Conservation (phyloP, 2,797 vertebrate species). For the Girardinus metallicus region DNA sequence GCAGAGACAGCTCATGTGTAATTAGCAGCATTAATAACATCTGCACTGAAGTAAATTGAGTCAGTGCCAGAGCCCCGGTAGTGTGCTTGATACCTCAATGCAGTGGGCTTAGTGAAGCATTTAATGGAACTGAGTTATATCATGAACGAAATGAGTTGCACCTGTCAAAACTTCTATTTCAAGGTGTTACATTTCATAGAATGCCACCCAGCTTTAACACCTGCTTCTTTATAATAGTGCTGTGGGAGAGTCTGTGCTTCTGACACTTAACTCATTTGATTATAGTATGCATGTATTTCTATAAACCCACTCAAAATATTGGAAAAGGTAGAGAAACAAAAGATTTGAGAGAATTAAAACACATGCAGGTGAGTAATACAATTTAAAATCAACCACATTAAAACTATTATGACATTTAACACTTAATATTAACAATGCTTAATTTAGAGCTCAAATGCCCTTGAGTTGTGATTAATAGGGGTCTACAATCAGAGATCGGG, state of each 20-base stretch:
- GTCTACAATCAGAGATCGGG: background rate
- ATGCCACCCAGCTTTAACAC: constrained; percentile 5
- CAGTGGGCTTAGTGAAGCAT: constrained; percentile 17
- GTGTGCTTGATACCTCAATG: constrained; percentile 4
- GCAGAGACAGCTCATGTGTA: constrained; percentile 22
- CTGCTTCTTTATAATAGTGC: constrained; percentile 20
- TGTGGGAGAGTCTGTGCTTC: background rate
- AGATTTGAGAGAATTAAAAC: constrained; percentile 6
- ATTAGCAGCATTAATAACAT: constrained; percentile 33
- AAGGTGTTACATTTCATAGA: constrained; percentile 4
- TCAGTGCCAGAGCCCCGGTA: background rate
- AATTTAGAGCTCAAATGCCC: background rate
- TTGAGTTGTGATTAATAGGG: background rate
- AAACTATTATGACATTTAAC: background rate
- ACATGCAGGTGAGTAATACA: constrained; percentile 12
- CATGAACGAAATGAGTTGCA: constrained; percentile 24
- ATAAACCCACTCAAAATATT: constrained; percentile 13
- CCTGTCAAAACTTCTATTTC: constrained; percentile 23
- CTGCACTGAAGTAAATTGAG: constrained; percentile 13
- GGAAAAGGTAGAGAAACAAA: constrained; percentile 12
- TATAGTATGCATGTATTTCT: constrained; percentile 10
- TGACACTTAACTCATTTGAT: constrained; percentile 19
- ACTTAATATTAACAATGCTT: background rate
- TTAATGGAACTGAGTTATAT: constrained; percentile 24
- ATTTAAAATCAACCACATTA: constrained; percentile 2